Conservation (phyloP, 1,140 invertebrate species). For the Psix sp. region DNA sequence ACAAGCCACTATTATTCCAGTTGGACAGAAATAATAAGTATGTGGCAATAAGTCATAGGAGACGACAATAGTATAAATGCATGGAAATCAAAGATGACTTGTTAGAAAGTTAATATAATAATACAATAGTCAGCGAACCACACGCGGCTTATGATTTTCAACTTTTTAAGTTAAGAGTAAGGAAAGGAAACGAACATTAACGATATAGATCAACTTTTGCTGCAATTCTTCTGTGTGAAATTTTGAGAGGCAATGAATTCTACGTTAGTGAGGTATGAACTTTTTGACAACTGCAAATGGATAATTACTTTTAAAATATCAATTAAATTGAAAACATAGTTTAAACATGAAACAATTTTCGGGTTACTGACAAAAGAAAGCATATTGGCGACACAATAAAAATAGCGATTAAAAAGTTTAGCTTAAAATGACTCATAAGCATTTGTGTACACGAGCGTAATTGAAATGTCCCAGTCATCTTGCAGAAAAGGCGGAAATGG, state of each 20-base stretch:
- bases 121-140: too few relatives aligned
- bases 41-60: too few relatives aligned
- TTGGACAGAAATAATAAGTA: too few relatives aligned
- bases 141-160: constrained; percentile 33
- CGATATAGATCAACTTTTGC: constrained; percentile 35
- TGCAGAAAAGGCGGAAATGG: too few relatives aligned
- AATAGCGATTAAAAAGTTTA: constrained; percentile 19
- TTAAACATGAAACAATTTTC: constrained; percentile 26
- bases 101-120: constrained; percentile 34
- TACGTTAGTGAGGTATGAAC: constrained; percentile 22
- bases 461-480: constrained; percentile 12
- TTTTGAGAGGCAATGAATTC: constrained; percentile 12
- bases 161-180: constrained; percentile 37
- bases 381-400: constrained; percentile 7
- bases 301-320: constrained; percentile 39
- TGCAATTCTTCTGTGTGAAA: constrained; percentile 28
- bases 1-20: too few relatives aligned
- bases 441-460: constrained; percentile 6
- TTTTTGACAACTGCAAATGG: constrained; percentile 21
- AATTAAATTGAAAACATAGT: constrained; percentile 33
- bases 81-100: constrained; percentile 21
- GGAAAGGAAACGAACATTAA: constrained; percentile 47
- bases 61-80: constrained; percentile 27
- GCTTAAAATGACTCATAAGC: constrained; percentile 7
- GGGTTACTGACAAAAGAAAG: not conserved